Evolutionary conservation across 2,113 vertebrate genomes (phyloP).

Genomic region (Tachysurus fulvidraco): DNA sequence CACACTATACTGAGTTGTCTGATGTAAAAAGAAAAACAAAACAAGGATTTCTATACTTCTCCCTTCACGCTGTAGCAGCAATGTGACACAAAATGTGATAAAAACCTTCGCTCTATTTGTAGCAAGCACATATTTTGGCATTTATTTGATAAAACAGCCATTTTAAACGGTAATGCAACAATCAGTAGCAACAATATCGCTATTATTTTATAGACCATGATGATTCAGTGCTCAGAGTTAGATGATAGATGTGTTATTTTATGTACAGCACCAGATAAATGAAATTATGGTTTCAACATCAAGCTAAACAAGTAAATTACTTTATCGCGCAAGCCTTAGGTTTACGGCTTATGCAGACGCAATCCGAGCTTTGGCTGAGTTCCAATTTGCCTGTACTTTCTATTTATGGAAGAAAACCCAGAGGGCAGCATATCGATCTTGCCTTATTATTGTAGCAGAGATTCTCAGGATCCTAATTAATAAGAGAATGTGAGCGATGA

Average conservation of each 20-base stretch:
- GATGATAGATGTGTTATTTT: constrained; percentile 30
- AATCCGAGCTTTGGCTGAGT: constrained; percentile 30
- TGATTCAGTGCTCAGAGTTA: constrained; percentile 3
- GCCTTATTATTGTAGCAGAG: constrained; percentile 37
- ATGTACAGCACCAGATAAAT: constrained; percentile 29
- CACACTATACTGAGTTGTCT: neutral
- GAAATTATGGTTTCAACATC: constrained; percentile 41
- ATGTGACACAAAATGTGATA: neutral
- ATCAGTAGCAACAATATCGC: constrained; percentile 11
- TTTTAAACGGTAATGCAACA: constrained; percentile 10
- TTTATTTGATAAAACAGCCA: constrained; percentile 7
- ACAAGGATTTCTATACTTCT: neutral
- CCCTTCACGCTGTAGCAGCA: neutral
- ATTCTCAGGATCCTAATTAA: constrained; percentile 45
- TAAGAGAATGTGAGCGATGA: constrained; percentile 36
- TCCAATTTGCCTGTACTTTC: constrained; percentile 46
- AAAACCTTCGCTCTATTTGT: neutral
- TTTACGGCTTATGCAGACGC: constrained; percentile 42
- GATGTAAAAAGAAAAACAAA: neutral
- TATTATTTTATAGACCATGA: constrained; percentile 19
- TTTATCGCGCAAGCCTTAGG: constrained; percentile 27
- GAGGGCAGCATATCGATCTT: constrained; percentile 49
- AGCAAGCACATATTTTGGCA: neutral
- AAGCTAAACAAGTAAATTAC: constrained; percentile 36
- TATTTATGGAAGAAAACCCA: constrained; percentile 50